A percentile compares a stretch with the other conserved stretches of the same genome.
Conservation (phyloP, 2,888 invertebrate species). For the Hoplodrina blanda region DNA sequence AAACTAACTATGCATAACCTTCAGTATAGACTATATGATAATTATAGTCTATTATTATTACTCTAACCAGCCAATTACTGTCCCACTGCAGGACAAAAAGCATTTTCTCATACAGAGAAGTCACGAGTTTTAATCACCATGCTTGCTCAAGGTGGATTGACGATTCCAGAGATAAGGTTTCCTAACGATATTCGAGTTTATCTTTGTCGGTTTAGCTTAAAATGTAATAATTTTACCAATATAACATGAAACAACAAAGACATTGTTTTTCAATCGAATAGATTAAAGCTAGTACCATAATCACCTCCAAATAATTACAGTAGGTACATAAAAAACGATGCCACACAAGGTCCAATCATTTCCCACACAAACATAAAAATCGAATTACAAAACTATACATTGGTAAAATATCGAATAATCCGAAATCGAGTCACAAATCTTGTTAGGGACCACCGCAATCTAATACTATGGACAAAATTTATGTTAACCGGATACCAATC, state of each 20-base stretch:
- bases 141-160: no score
- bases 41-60: no score
- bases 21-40: no score
- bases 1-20: no score
- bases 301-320: background rate
- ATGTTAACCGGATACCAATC: conserved; percentile 72
- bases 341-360: conserved; percentile 14
- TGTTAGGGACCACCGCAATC: conserved; percentile 65
- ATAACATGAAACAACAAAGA: background rate
- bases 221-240: background rate
- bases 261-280: no score
- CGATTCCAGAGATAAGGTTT: no score
- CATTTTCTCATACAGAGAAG: no score
- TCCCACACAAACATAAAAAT: conserved; percentile 45
- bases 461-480: conserved; percentile 66
- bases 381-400: conserved; percentile 59
- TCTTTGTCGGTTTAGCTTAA: no score
- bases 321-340: background rate
- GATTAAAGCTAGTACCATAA: background rate
- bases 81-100: no score
- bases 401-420: conserved; percentile 60
- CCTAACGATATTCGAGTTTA: no score
- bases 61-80: no score
- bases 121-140: no score
- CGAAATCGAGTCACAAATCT: conserved; percentile 68